Evolutionary conservation across 2,888 invertebrate genomes (phyloP).

Genomic region (Prenolepis imparis): DNA sequence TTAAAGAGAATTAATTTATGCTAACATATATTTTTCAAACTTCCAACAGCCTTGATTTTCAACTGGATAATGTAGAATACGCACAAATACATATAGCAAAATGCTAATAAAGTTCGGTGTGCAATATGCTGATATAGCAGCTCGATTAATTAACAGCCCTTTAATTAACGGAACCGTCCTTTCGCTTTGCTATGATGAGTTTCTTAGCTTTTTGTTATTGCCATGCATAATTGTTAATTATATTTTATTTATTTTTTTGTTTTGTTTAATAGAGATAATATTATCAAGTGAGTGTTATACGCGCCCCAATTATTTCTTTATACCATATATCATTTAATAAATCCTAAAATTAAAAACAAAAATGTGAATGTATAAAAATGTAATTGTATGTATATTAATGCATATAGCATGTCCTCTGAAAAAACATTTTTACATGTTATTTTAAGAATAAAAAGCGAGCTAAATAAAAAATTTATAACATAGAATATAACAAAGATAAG

Average conservation of each 20-base stretch:
- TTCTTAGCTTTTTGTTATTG: slow-evolving; percentile 30
- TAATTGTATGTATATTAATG: too few species aligned
- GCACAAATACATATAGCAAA: not conserved
- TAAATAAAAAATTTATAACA: too few species aligned
- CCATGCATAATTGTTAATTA: slow-evolving; percentile 18
- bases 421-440: too few species aligned
- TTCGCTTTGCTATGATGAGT: not conserved
- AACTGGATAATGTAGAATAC: not conserved
- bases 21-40: not conserved
- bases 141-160: slow-evolving; percentile 27
- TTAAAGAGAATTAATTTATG: not conserved
- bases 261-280: slow-evolving; percentile 1
- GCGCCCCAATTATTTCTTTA: too few species aligned
- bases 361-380: too few species aligned
- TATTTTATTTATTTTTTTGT: not conserved
- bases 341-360: too few species aligned
- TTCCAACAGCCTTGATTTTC: not conserved
- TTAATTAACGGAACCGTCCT: slow-evolving; percentile 14
- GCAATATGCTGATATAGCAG: not conserved
- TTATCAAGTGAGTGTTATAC: too few species aligned
- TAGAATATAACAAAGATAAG: too few species aligned
- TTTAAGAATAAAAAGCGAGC: too few species aligned
- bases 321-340: too few species aligned
- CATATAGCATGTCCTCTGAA: too few species aligned
- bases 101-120: not conserved